Evolutionary conservation across 2,113 vertebrate genomes (phyloP).

Genomic region (Pardalotus punctatus): DNA sequence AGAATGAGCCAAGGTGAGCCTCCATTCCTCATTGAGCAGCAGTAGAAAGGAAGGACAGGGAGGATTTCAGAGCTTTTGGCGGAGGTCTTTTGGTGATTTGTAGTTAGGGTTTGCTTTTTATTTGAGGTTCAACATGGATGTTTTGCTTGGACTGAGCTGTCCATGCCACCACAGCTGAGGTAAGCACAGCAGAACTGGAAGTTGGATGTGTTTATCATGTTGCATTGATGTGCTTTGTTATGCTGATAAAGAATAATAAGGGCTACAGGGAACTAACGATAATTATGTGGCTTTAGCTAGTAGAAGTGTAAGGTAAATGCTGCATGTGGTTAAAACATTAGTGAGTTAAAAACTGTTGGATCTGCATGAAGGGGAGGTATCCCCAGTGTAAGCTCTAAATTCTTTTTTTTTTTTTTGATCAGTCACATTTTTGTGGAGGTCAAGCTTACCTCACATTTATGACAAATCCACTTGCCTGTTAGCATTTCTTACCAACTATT

Average conservation of each 20-base stretch:
- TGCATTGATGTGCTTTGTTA: background rate
- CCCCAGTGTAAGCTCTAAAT: background rate
- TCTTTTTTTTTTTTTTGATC: background rate
- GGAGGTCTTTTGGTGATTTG: background rate
- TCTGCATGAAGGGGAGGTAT: background rate
- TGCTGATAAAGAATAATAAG: background rate
- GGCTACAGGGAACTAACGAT: background rate
- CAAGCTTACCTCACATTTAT: background rate
- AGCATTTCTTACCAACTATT: slow-evolving; percentile 22
- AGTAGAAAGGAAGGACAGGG: background rate
- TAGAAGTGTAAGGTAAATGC: background rate
- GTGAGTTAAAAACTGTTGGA: background rate
- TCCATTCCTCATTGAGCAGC: background rate
- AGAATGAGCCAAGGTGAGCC: background rate
- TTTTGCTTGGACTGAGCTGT: background rate
- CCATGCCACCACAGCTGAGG: background rate
- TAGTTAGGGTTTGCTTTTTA: background rate
- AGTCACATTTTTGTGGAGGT: background rate
- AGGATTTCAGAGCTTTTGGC: background rate
- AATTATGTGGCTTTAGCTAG: background rate
- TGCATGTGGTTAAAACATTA: background rate
- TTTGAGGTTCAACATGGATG: background rate
- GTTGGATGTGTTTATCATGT: background rate
- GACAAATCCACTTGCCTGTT: slow-evolving; percentile 4
- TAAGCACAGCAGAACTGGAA: background rate